phyloP scores from a whole-genome alignment of 2,888 invertebrate genomes.

The Hydraecia micacea region DNA sequence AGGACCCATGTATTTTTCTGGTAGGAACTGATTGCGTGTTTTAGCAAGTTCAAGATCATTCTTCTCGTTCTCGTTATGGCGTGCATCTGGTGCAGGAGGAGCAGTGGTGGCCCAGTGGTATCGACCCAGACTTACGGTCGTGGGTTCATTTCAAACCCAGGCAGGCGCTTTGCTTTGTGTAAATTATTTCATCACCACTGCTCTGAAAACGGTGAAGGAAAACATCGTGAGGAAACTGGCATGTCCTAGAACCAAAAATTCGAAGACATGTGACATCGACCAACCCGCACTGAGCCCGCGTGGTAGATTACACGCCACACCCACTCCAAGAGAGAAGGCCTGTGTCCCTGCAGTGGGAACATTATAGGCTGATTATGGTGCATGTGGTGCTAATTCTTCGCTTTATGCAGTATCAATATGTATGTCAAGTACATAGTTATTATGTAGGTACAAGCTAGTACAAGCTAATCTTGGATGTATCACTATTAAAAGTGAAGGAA shows the following conservation, averaged over 20 bases:
- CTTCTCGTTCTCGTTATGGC: neutral
- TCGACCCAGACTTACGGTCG: neutral
- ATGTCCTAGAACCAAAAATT: neutral
- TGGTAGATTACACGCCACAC: neutral
- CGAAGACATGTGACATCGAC: neutral
- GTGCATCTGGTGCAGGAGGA: neutral
- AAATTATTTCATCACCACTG: neutral
- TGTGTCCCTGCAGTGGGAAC: neutral
- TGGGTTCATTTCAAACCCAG: neutral
- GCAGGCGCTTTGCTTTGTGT: neutral
- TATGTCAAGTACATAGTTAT: conserved; percentile 35
- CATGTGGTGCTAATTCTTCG: neutral
- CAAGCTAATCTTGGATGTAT: conserved; percentile 1
- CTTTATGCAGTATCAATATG: neutral
- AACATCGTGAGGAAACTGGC: neutral
- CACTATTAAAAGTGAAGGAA: neutral
- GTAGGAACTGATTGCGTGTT: conserved; percentile 2
- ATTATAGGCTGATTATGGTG: neutral
- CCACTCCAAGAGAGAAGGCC: neutral
- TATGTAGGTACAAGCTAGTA: neutral
- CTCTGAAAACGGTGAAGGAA: neutral
- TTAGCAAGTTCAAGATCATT: conserved; percentile 21
- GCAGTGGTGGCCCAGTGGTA: neutral
- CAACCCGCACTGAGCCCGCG: neutral
- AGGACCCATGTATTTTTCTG: neutral